Evolutionary conservation across 2,888 invertebrate species (phyloP), one percentile per base, ranked within the genome.

Genomic region (Troglohyphantes excavatus): DNA sequence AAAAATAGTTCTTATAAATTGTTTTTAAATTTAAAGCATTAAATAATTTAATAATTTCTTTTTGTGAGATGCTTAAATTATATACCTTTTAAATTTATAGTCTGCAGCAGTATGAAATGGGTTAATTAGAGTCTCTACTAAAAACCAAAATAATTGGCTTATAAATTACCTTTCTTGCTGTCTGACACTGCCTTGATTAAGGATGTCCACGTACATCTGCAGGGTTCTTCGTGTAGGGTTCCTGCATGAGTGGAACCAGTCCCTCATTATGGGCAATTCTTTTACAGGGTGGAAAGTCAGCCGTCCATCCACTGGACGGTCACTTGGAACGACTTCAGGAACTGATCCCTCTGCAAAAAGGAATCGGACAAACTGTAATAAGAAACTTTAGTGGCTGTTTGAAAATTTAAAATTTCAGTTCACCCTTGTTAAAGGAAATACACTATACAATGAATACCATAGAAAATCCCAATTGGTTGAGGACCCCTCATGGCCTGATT

Each of bases 251-350:
- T 91, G 87, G 90, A 92, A 93, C 94, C 93, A 94, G 9, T 92
- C 91, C 53, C 93, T 92, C 91, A 94, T 91, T 67, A 92, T 76
- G 0, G 93, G 93, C 19, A 94, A 90, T 88, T 93, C 93, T 73
- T 92, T 92, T 2, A 91, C 92, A 0, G 93, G 92, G 90, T 93
- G 93, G 91, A 93, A 93, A 0, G 93, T 93, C 86, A 93, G 82
- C n/a, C 92, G 87, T 6, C 91, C 91, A 83, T 92, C 92, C 13
- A 53, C 78, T 65, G 91, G 90, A 46, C 76, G 72, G 13, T 89
- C 91, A 70, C 65, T 86, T 21, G 90, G 90, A 29, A 90, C 90
- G 13, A 90, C 75, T 81, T 90, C 90, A 21, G 79, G 85, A 19
- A 84, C 53, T 23, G 84, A 73, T 2, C 90, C 90, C 23, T 90